Evolutionary conservation across 2,797 vertebrate species (phyloP).

Genomic region (Acanthurus leucopareius): DNA sequence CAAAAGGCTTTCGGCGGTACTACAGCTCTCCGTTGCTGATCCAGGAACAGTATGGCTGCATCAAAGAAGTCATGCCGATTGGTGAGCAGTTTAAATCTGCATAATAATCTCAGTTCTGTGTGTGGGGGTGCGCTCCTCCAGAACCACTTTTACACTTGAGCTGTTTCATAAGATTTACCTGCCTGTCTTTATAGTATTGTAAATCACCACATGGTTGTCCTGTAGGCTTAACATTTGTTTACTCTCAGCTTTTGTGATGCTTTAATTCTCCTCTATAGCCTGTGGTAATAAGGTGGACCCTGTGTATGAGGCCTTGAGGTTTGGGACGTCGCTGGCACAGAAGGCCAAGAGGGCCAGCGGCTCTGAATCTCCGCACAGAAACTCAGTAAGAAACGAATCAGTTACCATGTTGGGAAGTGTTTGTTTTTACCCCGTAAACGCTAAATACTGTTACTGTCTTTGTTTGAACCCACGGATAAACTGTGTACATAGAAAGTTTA

Average conservation of each 20-base stretch:
- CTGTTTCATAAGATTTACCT: conserved; percentile 17
- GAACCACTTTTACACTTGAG: conserved; percentile 19
- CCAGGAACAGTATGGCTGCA: conserved; percentile 99
- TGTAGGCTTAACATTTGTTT: conserved; percentile 23
- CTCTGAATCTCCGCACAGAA: conserved; percentile 93
- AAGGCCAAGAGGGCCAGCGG: conserved; percentile 94
- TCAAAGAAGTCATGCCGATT: conserved; percentile 99
- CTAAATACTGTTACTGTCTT: not conserved
- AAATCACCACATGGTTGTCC: conserved; percentile 1
- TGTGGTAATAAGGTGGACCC: conserved; percentile 99
- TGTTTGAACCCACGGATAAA: not conserved
- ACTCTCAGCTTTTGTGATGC: conserved; percentile 13
- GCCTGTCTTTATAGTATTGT: conserved; percentile 16
- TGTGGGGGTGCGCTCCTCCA: not conserved
- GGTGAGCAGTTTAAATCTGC: conserved; percentile 86
- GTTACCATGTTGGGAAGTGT: not conserved
- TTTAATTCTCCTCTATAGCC: conserved; percentile 80
- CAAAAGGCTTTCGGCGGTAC: conserved; percentile 97
- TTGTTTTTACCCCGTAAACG: conserved; percentile 5
- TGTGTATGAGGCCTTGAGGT: conserved; percentile 96
- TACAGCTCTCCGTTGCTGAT: conserved; percentile 98
- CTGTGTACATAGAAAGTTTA: not conserved
- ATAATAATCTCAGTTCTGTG: conserved; percentile 4
- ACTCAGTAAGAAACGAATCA: conserved; percentile 87
- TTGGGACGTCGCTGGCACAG: conserved; percentile 97